Base-by-base conservation (phyloP, 2,113 vertebrate species). In the Pelodiscus sinensis region DNA sequence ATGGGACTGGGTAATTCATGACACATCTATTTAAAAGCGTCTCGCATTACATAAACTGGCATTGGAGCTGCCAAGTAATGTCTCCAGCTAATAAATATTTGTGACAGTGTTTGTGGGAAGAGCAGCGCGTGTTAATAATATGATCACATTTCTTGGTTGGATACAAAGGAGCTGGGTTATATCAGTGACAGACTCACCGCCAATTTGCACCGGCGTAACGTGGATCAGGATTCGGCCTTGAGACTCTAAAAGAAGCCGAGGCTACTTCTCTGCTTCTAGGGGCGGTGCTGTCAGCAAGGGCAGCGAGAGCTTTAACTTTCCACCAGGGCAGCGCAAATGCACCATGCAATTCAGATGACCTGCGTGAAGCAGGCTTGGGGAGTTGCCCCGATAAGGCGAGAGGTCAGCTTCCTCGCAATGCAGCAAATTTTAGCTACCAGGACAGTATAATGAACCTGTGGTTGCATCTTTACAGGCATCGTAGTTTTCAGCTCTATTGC, bases 71-170 rank as follows among this genome's bases (percentile, higher is more conserved):
- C 88, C 91, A 27, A 2, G 90, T 85, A 82, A 89, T 93, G 95
- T 82, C 96, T 95, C 38, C 96, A 96, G 96, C 94, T 95, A 93
- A 96, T 95, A 96, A 97, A 96, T 95, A 96, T 96, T 96, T 96
- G 94, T 56, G 90, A 93, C 90, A 77, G 19, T 88, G 94, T 68
- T 94, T 89, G 88, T 89, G 82, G 89, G 92, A 91, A 83, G 95
- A 93, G 89, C 14, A 1, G 88, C 81, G 44, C 90, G 90, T 94
- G 95, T 78, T 94, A 91, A 95, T 90, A 79, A 94, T 19, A 80
- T 0, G 44, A 93, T 92, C 52, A 2, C 82, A 90, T 94, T 88
- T 89, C 88, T 90, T 44, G 81, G 92, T 84, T 95, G 55, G 91
- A 82, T 71, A 55, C 79, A 25, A 89, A 57, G 0, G 0, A 62